Conservation (phyloP, 1,140 invertebrate genomes). For the Caenorhabditis briggsae region DNA sequence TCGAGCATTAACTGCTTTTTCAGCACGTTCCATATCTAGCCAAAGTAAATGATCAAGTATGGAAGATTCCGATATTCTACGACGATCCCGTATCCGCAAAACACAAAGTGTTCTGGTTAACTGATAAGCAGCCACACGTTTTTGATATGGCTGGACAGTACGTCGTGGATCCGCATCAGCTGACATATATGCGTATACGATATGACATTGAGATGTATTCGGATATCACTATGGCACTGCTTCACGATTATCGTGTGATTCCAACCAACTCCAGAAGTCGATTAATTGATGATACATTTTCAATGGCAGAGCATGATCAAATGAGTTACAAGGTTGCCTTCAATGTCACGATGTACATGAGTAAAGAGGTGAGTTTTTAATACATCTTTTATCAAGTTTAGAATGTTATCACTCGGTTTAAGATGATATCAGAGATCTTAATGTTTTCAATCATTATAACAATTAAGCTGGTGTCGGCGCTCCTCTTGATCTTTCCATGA, state of each 20-base stretch:
- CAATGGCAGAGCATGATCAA: conserved; percentile 17
- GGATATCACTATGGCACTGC: conserved; percentile 30
- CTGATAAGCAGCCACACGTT: conserved; percentile 23
- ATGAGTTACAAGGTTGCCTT: conserved; percentile 22
- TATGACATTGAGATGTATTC: conserved; percentile 47
- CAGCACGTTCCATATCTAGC: neutral
- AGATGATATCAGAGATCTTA: neutral
- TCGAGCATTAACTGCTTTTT: neutral
- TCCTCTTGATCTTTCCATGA: conserved; percentile 47
- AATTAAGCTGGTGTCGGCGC: neutral
- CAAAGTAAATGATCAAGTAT: neutral
- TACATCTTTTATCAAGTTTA: neutral
- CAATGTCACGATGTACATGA: conserved; percentile 34
- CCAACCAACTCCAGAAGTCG: conserved; percentile 25
- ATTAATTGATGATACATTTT: conserved; percentile 25
- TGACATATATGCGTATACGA: conserved; percentile 47
- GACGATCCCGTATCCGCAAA: conserved; percentile 38
- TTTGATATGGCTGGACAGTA: conserved; percentile 25
- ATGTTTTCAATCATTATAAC: neutral
- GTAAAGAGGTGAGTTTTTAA: neutral
- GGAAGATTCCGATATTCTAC: conserved; percentile 45
- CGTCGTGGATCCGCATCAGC: conserved; percentile 43
- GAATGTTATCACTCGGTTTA: neutral
- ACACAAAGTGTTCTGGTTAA: conserved; percentile 45
- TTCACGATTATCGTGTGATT: neutral